Evolutionary conservation across 2,113 vertebrate genomes (phyloP), one percentile per base, ranked within the genome.

Genomic region (Barnardius zonarius): DNA sequence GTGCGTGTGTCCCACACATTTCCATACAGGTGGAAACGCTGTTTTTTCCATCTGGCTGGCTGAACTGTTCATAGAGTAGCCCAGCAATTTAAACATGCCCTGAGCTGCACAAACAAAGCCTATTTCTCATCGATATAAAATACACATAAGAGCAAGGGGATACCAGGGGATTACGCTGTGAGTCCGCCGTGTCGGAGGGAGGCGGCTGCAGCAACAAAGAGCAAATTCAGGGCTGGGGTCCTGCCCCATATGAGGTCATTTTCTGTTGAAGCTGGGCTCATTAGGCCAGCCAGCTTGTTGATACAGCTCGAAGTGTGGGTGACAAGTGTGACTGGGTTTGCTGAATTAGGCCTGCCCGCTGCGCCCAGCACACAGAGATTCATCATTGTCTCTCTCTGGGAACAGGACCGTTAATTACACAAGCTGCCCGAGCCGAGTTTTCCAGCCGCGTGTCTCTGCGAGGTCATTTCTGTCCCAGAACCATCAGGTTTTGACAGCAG

Each of bases 241-340:
- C 95, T 92, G 80, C 78, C 94, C 95, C 75, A 0, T 13, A 94
- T 96, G 96, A 97, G 97, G 93, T 96, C 96, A 95, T 92, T 95
- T 91, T 93, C 95, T 85, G 90, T 66, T 68, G 67, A 22, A 67
- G 87, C 37, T 11, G 69, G 48, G 92, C 94, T 97, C 96, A 95
- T 97, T 97, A 97, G 97, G 10, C 37, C 11, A 7, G 41, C 46
- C 7, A 22, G 46, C 85, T 85, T 95, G 95, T 83, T 93, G 96
- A 92, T 92, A 51, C 96, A 86, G 91, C 92, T 79, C 95, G 30
- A 97, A 94, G 96, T 95, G 97, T 82, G 96, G 95, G 93, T 97
- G 97, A 97, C 96, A 85, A 97, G 95, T 90, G 95, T 93, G 96
- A 97, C 94, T 84, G 77, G 48, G 25, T 23, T 18, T 70, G 93